Evolutionary conservation across 2,888 invertebrate species (phyloP).

Genomic region (Synanthedon vespiformis): DNA sequence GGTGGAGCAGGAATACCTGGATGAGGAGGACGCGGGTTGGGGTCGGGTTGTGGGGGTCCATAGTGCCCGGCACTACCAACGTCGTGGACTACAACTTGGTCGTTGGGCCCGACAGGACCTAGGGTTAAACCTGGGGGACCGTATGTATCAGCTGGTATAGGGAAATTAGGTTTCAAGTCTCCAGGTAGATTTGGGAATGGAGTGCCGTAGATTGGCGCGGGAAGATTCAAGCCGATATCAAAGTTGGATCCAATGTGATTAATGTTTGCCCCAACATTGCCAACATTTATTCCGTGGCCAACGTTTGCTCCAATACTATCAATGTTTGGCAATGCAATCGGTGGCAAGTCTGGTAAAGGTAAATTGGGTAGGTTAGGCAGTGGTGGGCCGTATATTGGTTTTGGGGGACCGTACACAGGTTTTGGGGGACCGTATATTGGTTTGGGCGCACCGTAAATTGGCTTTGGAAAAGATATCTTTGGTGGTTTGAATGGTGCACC

Average conservation of each 20-base stretch:
- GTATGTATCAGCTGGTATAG: slow-evolving; percentile 49
- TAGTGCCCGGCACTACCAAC: slow-evolving; percentile 50
- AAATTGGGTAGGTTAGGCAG: slow-evolving; percentile 18
- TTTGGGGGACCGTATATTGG: slow-evolving; percentile 59
- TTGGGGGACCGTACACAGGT: slow-evolving; percentile 43
- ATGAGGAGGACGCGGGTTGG: slow-evolving; percentile 72
- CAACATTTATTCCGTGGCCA: slow-evolving; percentile 1
- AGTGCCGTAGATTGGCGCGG: slow-evolving; percentile 56
- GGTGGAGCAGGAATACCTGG: slow-evolving; percentile 80
- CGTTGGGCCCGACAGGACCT: slow-evolving; percentile 45
- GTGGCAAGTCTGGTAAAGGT: slow-evolving; percentile 21
- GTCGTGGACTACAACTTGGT: slow-evolving; percentile 49
- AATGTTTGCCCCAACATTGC: slow-evolving; percentile 11
- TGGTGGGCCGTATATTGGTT: slow-evolving; percentile 27
- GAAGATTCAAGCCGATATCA: slow-evolving; percentile 39
- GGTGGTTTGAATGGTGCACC: slow-evolving; percentile 44
- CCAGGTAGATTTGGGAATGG: slow-evolving; percentile 36
- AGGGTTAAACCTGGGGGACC: slow-evolving; percentile 57
- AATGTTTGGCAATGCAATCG: slow-evolving; percentile 14
- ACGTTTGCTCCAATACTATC: background rate
- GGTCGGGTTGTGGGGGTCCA: slow-evolving; percentile 72
- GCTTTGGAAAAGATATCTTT: slow-evolving; percentile 34
- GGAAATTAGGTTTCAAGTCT: slow-evolving; percentile 58
- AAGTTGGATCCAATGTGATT: slow-evolving; percentile 12
- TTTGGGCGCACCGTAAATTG: slow-evolving; percentile 30